phyloP scores from a whole-genome alignment of 2,888 invertebrate genomes.

The Drosophila kuntzei region DNA sequence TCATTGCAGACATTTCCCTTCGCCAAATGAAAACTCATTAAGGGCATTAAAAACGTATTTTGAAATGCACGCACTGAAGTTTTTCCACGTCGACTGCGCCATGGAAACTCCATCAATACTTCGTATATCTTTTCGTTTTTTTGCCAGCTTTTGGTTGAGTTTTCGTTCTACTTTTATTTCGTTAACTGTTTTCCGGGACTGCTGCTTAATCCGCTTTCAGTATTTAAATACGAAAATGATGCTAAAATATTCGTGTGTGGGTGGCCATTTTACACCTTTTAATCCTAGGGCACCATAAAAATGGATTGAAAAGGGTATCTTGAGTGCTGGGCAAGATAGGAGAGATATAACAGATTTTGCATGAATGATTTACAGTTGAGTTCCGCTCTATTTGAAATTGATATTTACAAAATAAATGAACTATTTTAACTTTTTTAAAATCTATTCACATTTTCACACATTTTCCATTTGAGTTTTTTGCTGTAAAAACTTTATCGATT shows the following conservation, averaged over 20 bases:
- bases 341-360: neutral
- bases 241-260: conserved; percentile 44
- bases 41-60: conserved; percentile 73
- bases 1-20: conserved; percentile 16
- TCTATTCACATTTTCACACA: no score
- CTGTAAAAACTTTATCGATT: neutral
- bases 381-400: neutral
- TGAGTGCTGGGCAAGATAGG: neutral
- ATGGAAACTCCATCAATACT: conserved; percentile 75
- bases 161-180: conserved; percentile 12
- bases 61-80: conserved; percentile 54
- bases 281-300: neutral
- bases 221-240: conserved; percentile 79
- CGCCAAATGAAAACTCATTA: conserved; percentile 65
- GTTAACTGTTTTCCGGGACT: conserved; percentile 19
- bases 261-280: conserved; percentile 10
- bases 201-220: conserved; percentile 80
- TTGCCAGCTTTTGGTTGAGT: conserved; percentile 53
- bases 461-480: neutral
- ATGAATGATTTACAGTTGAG: neutral
- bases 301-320: neutral
- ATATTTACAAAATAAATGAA: neutral
- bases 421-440: neutral
- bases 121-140: conserved; percentile 35
- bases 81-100: conserved; percentile 32